phyloP scores from a whole-genome alignment of 2,113 vertebrate genomes.

The Peromyscus polionotus region DNA sequence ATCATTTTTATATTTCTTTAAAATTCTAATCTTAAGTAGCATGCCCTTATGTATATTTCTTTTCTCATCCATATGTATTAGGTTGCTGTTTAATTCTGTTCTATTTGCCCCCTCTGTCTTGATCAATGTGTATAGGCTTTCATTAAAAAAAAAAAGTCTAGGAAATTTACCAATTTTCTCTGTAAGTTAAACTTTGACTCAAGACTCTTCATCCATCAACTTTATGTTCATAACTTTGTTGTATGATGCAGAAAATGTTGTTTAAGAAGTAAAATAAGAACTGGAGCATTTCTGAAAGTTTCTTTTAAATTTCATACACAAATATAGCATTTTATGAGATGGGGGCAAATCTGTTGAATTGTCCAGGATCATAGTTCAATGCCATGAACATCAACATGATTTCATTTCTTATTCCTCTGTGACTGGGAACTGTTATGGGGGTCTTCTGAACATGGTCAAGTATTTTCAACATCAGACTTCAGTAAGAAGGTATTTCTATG shows the following conservation, averaged over 20 bases:
- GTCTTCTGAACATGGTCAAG: neutral
- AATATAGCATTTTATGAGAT: neutral
- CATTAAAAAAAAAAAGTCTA: neutral
- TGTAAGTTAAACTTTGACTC: slow-evolving; percentile 15
- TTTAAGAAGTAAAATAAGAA: neutral
- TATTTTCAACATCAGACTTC: neutral
- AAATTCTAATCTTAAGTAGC: neutral
- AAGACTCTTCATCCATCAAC: neutral
- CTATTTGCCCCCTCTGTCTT: neutral
- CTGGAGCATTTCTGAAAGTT: neutral
- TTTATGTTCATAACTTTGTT: neutral
- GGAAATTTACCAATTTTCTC: slow-evolving; percentile 24
- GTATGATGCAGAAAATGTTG: neutral
- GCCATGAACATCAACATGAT: neutral
- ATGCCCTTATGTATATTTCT: neutral
- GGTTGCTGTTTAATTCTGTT: neutral
- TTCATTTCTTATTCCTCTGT: neutral
- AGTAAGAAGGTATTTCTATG: neutral
- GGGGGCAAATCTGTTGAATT: neutral
- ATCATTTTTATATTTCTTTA: neutral
- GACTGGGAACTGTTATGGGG: neutral
- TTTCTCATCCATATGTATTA: slow-evolving; percentile 19
- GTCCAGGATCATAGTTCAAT: neutral
- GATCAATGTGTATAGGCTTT: neutral
- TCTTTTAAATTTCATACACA: slow-evolving; percentile 6